These are phyloP conservation scores for Antechinus flavipes DNA, from an alignment of 2,113 vertebrate species.

Conservation along the genomic window DNA sequence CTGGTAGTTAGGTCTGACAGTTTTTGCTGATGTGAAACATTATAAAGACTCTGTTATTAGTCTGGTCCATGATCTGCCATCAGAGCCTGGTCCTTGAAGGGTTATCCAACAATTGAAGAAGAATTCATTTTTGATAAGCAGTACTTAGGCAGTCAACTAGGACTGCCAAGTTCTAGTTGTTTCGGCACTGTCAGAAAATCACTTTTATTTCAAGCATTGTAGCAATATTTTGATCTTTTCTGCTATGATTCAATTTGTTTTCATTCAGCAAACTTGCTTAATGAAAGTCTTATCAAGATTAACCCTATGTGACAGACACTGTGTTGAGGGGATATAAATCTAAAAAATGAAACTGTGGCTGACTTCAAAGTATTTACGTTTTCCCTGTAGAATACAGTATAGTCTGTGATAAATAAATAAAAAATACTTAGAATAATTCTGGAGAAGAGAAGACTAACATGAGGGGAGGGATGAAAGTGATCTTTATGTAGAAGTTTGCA, in stretches of 20 bases:
- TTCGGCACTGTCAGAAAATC: background rate
- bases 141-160: background rate
- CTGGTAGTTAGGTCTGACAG: background rate
- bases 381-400: background rate
- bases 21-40: background rate
- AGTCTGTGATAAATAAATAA: background rate
- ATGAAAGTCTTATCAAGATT: background rate
- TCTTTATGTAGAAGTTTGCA: background rate
- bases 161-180: background rate
- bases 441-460: background rate
- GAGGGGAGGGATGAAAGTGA: background rate
- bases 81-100: background rate
- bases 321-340: background rate
- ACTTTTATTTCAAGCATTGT: constrained; percentile 21
- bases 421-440: background rate
- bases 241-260: constrained; percentile 2
- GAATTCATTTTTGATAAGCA: background rate
- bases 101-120: background rate
- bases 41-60: background rate
- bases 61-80: background rate
- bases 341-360: background rate
- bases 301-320: background rate
- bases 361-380: background rate
- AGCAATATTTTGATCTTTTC: background rate
- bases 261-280: background rate